Conservation (phyloP, 2,113 vertebrate genomes). For the Dinomys branickii region DNA sequence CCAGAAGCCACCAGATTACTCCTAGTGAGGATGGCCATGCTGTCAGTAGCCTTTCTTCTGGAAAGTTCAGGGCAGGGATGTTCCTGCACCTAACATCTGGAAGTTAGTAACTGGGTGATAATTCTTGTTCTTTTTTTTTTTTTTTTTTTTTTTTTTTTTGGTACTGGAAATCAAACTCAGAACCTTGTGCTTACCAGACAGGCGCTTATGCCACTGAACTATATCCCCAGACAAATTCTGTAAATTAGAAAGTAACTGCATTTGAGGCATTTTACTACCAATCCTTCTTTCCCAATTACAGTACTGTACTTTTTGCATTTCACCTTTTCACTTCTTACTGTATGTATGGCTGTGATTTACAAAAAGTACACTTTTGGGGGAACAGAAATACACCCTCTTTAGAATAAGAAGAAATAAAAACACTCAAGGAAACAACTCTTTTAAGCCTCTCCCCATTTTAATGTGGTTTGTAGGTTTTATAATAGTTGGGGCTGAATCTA, state of each 20-base stretch:
- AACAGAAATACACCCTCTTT: neutral
- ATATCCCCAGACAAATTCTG: no score
- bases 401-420: constrained; percentile 43
- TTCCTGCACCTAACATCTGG: neutral
- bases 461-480: neutral
- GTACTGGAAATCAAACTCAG: no score
- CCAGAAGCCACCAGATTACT: neutral
- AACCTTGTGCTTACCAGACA: no score
- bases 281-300: neutral
- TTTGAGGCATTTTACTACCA: constrained; percentile 36
- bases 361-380: neutral
- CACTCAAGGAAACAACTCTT: neutral
- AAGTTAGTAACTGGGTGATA: neutral
- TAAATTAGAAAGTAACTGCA: constrained; percentile 25
- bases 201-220: no score
- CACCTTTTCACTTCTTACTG: neutral
- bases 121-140: no score
- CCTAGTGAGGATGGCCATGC: neutral
- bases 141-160: no score
- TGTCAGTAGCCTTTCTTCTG: neutral
- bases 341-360: neutral
- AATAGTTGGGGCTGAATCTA: neutral
- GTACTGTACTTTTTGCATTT: neutral
- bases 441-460: neutral
- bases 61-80: neutral